Percentiles rank a stretch among this genome's conserved stretches.
phyloP scores from a whole-genome alignment of 2,797 vertebrate species.

The Xyrichtys novacula region DNA sequence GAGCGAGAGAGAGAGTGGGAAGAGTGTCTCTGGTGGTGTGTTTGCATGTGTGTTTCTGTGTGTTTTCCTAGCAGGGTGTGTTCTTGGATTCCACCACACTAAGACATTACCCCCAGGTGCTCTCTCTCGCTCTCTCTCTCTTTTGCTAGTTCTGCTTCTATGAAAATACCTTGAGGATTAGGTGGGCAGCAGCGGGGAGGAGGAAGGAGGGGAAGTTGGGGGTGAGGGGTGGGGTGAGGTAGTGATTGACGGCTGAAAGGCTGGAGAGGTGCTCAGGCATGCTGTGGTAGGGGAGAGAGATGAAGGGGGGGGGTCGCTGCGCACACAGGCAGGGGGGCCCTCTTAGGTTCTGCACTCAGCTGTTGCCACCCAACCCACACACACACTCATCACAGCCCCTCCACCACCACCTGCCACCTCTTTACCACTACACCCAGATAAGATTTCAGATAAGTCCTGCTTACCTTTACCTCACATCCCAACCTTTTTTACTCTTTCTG shows the following conservation, averaged over 20 bases:
- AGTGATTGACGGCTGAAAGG: slow-evolving; percentile 86
- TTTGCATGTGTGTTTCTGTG: slow-evolving; percentile 74
- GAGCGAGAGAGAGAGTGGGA: slow-evolving; percentile 40
- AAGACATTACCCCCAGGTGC: slow-evolving; percentile 85
- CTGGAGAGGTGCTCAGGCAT: slow-evolving; percentile 84
- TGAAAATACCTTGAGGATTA: slow-evolving; percentile 88
- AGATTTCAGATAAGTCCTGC: slow-evolving; percentile 78
- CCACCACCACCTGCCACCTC: slow-evolving; percentile 65
- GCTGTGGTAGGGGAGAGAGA: slow-evolving; percentile 64
- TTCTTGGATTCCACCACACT: slow-evolving; percentile 85
- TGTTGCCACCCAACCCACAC: slow-evolving; percentile 85
- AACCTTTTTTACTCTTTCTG: slow-evolving; percentile 20
- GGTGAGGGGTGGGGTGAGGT: slow-evolving; percentile 45
- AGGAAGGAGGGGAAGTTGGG: slow-evolving; percentile 39
- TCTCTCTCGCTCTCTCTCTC: slow-evolving; percentile 47
- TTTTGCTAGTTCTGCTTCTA: slow-evolving; percentile 56
- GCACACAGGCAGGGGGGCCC: slow-evolving; percentile 56
- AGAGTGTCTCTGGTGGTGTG: slow-evolving; percentile 63
- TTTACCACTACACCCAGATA: slow-evolving; percentile 70
- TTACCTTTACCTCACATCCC: slow-evolving; percentile 71
- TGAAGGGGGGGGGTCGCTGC: slow-evolving; percentile 47
- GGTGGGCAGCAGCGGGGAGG: slow-evolving; percentile 71
- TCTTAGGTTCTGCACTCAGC: slow-evolving; percentile 71
- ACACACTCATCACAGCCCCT: slow-evolving; percentile 77
- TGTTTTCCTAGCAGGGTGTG: slow-evolving; percentile 86